These are phyloP conservation scores for Coptodon rendalli DNA, from an alignment of 2,113 vertebrate genomes.

Conservation along the genomic window DNA sequence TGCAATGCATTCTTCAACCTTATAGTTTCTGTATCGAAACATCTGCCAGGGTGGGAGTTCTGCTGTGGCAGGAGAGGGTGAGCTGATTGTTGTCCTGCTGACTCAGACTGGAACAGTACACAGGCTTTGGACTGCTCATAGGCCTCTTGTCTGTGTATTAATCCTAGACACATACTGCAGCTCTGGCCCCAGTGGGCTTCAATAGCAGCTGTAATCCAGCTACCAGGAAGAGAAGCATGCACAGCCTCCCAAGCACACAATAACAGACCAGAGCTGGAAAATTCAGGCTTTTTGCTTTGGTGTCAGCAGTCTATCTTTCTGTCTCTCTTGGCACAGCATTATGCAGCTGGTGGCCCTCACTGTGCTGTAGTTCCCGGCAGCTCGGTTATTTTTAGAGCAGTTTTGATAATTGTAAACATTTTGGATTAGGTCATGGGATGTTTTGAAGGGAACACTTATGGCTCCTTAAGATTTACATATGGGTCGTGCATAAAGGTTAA, in stretches of 20 bases:
- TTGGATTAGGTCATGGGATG: not conserved
- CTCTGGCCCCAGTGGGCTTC: conserved; percentile 33
- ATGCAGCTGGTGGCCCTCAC: conserved; percentile 32
- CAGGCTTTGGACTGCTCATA: conserved; percentile 37
- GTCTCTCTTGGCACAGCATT: conserved; percentile 32
- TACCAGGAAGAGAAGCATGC: conserved; percentile 55
- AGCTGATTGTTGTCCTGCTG: conserved; percentile 46
- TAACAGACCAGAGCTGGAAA: conserved; percentile 47
- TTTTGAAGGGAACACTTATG: not conserved
- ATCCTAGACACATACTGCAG: conserved; percentile 57
- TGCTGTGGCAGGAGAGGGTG: conserved; percentile 10
- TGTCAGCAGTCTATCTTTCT: conserved; percentile 63
- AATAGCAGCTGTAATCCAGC: conserved; percentile 68
- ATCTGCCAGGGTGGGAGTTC: not conserved
- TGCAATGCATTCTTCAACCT: not conserved
- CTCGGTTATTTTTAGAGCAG: conserved; percentile 36
- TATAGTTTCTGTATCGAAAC: not conserved
- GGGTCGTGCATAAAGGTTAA: conserved; percentile 26
- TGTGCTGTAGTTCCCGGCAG: conserved; percentile 12
- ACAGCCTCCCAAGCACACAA: conserved; percentile 48
- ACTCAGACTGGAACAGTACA: conserved; percentile 41
- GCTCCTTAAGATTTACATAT: conserved; percentile 27
- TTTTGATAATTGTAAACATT: conserved; percentile 24
- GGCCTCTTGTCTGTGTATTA: conserved; percentile 54
- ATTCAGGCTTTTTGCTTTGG: conserved; percentile 44